Evolutionary conservation across 1,140 invertebrate genomes (phyloP), one percentile per base, ranked within the genome.

Genomic region (Microplitis demolitor): DNA sequence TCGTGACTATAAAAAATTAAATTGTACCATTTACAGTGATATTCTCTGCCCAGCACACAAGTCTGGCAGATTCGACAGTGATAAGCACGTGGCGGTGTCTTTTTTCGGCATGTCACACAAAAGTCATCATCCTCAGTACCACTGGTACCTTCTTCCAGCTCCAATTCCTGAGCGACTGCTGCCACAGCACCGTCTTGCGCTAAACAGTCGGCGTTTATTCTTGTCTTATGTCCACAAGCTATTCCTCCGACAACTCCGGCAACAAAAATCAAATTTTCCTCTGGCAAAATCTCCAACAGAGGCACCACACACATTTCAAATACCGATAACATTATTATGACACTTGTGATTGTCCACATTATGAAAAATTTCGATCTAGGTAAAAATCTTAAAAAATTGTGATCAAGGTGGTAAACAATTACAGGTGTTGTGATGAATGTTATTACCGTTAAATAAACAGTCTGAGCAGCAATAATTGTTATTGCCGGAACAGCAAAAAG

Each of bases 331-430:
- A 93, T 80, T 74, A 89, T 87, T 14, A 90, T 72, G 33, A 90
- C 85, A 33, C 92, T 92, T 24, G 89, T 89, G 13, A 91, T 82
- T 5, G 90, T 89, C 92, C 92, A 93, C 53, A 90, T 88, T 72
- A 90, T 85, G 80, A 92, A 93, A 80, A 93, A 93, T 75, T 90
- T 90, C 14, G 91, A 91, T 50, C 89, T 88, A 51, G 85, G 87
- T 81, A 90, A 85, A 80, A 90, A 90, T 78, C 89, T 88, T 53
- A 88, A 84, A 61, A 89, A 91, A 77, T 90, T 89, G 45, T 88
- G 88, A 69, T 90, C 82, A n/a, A 91, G 79, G 73, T 91, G 92
- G 62, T 90, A 88, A n/a, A 91, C 84, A 53, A 90, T 83, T 64
- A 91, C 85, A 13, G 88, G 90, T 31, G 91, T 90, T n/a, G 89